A percentile compares a stretch with the other conserved stretches of the same genome.
phyloP scores from a whole-genome alignment of 2,888 invertebrate genomes.

The Cenopis cana region DNA sequence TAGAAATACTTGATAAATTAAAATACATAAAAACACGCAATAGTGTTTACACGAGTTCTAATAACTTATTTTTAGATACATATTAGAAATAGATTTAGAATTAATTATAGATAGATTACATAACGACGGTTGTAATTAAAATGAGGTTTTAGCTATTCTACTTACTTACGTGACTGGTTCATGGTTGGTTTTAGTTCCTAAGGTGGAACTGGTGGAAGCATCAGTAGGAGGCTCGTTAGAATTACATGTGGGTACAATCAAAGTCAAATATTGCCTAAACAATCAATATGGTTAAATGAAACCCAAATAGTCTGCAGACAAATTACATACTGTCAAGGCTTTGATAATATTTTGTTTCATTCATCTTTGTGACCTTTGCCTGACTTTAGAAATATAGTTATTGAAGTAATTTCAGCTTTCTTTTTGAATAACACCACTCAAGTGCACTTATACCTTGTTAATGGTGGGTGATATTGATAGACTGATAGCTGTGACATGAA shows the following conservation, averaged over 20 bases:
- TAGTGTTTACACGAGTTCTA: slow-evolving; percentile 13
- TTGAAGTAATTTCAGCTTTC: not conserved
- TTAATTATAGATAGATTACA: slow-evolving; percentile 7
- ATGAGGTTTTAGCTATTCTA: not conserved
- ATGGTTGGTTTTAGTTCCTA: not conserved
- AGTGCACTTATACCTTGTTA: slow-evolving; percentile 24
- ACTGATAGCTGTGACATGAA: slow-evolving; percentile 31
- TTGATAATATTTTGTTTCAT: not conserved
- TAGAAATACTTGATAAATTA: slow-evolving; percentile 9
- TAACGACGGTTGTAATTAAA: slow-evolving; percentile 16
- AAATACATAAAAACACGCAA: slow-evolving; percentile 7
- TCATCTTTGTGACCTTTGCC: no score
- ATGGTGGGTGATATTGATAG: slow-evolving; percentile 11
- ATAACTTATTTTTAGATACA: no score
- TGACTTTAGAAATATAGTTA: not conserved
- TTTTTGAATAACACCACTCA: slow-evolving; percentile 13
- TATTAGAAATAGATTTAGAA: no score
- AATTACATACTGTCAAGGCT: not conserved
- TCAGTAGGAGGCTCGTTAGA: no score
- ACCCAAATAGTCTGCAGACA: not conserved
- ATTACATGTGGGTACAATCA: no score
- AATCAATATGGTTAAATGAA: not conserved
- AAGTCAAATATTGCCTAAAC: not conserved
- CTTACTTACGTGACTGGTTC: not conserved
- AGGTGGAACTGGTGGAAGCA: not conserved